Base-by-base conservation (phyloP, 2,113 vertebrate species). In the Tursiops truncatus region DNA sequence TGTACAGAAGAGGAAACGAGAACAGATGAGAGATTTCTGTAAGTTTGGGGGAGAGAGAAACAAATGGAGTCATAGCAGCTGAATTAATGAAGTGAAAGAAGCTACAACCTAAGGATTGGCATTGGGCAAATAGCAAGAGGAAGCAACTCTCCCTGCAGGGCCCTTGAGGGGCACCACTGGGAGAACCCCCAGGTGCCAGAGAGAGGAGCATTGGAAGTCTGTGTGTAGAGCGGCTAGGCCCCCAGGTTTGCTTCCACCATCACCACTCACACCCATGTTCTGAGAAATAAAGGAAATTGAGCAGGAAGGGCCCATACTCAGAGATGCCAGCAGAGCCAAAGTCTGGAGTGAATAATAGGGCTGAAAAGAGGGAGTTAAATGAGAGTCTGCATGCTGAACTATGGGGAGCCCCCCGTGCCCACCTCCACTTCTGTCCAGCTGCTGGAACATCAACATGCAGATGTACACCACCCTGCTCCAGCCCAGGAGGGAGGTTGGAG, bases 111-210 rank as follows among this genome's bases (percentile, higher is more conserved):
- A n/a, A 70, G 28, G 56, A 11, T 11, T 70, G n/a, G 6, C 31
- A 6, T 9, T 81, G 31, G 9, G 44, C 41, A 56, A 88, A 47
- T 5, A 65, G 53, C 58, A 76, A 65, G 73, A 33, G 4, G 18
- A 85, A 71, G 14, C 28, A 79, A 6, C 12, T 60, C 25, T 85
- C 26, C 38, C 13, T 82, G 65, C 21, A 68, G 60, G 93, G 23
- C 26, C 4, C 15, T 33, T 7, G 26, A 23, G 1, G 33, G n/a
- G 0, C 11, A 33, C 28, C 47, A 20, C 18, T 67, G 4, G 4
- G 33, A 84, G 53, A 84, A 6, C 12, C 23, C 17, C 4, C 13
- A 44, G 17, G 4, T 31, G 11, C 25, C 31, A 15, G 25, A 21
- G 21, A 76, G 10, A 82, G 84, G 5, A 50, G 58, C 10, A 2